Percentiles rank a stretch among this genome's conserved stretches.
phyloP scores from a whole-genome alignment of 2,888 invertebrate species.

The Atethmia centrago region DNA sequence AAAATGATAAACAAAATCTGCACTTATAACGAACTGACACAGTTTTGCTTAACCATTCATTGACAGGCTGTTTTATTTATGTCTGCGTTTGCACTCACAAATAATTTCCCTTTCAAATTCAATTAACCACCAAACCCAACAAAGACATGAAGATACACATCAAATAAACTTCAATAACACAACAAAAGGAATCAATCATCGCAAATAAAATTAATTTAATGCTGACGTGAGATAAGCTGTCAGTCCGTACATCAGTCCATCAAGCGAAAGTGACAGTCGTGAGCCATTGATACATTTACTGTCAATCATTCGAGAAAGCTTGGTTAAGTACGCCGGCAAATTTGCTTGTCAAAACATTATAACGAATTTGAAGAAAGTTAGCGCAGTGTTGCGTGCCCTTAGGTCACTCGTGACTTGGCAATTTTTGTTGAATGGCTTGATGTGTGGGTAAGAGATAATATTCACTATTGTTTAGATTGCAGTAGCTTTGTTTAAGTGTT shows the following conservation, averaged over 20 bases:
- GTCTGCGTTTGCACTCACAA: not conserved
- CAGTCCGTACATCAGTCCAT: constrained; percentile 62
- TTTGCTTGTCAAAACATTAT: constrained; percentile 78
- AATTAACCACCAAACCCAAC: constrained; percentile 30
- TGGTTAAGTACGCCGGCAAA: constrained; percentile 68
- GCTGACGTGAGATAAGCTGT: constrained; percentile 58
- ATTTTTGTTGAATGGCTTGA: constrained; percentile 55
- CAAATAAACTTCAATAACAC: constrained; percentile 43
- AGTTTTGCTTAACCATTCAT: constrained; percentile 2
- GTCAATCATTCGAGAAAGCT: constrained; percentile 74
- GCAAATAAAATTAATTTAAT: constrained; percentile 61
- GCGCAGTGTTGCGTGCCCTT: constrained; percentile 57
- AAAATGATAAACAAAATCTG: not conserved
- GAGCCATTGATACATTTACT: constrained; percentile 63
- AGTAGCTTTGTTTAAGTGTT: constrained; percentile 39
- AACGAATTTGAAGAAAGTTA: constrained; percentile 75
- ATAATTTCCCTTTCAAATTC: constrained; percentile 39
- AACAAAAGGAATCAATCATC: constrained; percentile 63
- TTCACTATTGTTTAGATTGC: constrained; percentile 38
- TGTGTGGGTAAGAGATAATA: constrained; percentile 35
- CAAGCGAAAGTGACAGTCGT: constrained; percentile 71
- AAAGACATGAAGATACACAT: constrained; percentile 27
- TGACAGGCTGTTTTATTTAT: not conserved
- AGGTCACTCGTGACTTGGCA: constrained; percentile 60
- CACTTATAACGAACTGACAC: not conserved